Evolutionary conservation across 2,888 invertebrate species (phyloP).

Genomic region (Cheilosia impressa): DNA sequence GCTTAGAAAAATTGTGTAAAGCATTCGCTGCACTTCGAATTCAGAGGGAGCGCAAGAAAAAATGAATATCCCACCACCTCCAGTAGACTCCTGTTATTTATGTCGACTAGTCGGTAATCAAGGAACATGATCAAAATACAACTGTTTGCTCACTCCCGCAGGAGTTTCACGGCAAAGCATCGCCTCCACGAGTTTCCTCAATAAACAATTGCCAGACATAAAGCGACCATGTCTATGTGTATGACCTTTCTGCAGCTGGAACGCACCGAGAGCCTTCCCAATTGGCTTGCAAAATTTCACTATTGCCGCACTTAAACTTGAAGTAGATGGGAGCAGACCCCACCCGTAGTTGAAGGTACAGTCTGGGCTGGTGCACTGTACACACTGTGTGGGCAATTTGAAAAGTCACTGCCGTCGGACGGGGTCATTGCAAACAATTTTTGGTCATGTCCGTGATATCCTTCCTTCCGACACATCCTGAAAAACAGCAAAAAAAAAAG

Average conservation of each 20-base stretch:
- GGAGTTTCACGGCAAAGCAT: constrained; percentile 54
- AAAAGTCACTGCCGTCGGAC: constrained; percentile 68
- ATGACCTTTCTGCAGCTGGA: background rate
- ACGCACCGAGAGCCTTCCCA: constrained; percentile 24
- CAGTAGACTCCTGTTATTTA: too few relatives aligned
- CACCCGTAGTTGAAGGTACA: constrained; percentile 20
- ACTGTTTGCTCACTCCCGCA: background rate
- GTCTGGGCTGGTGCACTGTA: constrained; percentile 37
- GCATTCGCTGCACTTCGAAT: too few relatives aligned
- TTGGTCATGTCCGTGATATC: constrained; percentile 73
- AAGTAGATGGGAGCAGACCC: constrained; percentile 1
- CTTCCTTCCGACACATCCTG: constrained; percentile 63
- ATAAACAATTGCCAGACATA: constrained; percentile 64
- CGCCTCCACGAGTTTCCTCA: constrained; percentile 47
- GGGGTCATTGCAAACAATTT: constrained; percentile 74
- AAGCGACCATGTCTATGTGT: constrained; percentile 36
- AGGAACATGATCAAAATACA: constrained; percentile 66
- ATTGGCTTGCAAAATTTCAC: too few relatives aligned
- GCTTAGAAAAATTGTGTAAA: too few relatives aligned
- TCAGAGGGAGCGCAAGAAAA: too few relatives aligned
- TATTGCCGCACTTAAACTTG: constrained; percentile 20
- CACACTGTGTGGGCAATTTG: constrained; percentile 56
- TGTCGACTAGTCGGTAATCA: constrained; percentile 44
- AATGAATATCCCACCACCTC: too few relatives aligned
- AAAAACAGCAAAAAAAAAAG: constrained; percentile 12